Conservation (phyloP, 2,888 invertebrate genomes). For the Lasioglossum leucozonium region DNA sequence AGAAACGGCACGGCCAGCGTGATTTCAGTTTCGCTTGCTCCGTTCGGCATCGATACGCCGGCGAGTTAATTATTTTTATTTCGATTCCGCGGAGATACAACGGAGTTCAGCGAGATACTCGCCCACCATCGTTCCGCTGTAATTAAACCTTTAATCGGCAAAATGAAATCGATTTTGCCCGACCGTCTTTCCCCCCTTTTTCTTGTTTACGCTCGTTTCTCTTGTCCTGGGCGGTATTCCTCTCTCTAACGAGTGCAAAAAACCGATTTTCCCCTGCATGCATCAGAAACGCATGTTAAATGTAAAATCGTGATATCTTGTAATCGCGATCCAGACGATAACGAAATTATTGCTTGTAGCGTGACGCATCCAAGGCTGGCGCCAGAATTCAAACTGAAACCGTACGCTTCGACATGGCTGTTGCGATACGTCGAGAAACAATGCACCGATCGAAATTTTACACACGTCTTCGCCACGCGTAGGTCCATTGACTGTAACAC, state of each 20-base stretch:
- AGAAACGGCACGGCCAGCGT: constrained; percentile 20
- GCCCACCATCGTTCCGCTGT: constrained; percentile 14
- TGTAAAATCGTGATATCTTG: background rate
- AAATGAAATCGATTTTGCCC: constrained; percentile 35
- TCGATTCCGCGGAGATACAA: background rate
- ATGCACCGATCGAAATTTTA: background rate
- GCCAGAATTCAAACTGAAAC: background rate
- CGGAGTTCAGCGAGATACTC: constrained; percentile 15
- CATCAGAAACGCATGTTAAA: too few species aligned
- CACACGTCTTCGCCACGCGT: background rate
- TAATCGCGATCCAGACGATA: background rate
- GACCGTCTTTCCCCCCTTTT: background rate
- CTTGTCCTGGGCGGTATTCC: background rate
- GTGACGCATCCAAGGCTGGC: background rate
- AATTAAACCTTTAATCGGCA: constrained; percentile 53
- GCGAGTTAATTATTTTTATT: constrained; percentile 36
- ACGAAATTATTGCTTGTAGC: background rate
- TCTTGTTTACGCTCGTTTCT: constrained; percentile 7
- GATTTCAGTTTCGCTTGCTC: constrained; percentile 24
- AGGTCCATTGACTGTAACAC: background rate
- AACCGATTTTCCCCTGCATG: background rate
- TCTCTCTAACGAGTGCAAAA: background rate
- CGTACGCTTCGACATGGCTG: background rate
- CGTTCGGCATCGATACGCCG: constrained; percentile 31
- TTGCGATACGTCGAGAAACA: background rate